These are phyloP conservation scores for Caenorhabditis sp. DNA, from an alignment of 2,888 invertebrate species.

Conservation along the genomic window DNA sequence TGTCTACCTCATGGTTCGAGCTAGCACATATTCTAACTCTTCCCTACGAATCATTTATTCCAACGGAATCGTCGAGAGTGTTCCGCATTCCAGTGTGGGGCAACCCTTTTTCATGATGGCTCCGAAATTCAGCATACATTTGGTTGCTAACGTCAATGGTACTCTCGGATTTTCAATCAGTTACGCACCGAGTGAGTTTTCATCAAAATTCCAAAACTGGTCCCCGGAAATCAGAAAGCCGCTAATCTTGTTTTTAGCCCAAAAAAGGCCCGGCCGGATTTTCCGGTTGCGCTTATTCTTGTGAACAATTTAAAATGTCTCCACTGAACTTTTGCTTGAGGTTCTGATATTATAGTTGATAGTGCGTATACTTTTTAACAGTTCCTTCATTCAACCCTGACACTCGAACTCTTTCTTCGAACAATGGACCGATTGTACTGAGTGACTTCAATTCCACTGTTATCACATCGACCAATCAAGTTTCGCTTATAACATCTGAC, in stretches of 20 bases:
- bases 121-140: background rate
- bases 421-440: background rate
- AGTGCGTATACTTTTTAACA: background rate
- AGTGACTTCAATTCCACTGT: background rate
- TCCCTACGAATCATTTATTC: background rate
- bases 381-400: background rate
- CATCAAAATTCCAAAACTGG: background rate
- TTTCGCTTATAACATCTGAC: background rate
- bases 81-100: background rate
- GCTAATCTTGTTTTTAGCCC: too few relatives aligned
- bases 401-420: background rate
- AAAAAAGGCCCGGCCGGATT: too few relatives aligned
- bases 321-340: too few relatives aligned
- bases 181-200: background rate
- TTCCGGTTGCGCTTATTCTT: too few relatives aligned
- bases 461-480: background rate
- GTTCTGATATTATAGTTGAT: too few relatives aligned
- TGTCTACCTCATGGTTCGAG: background rate
- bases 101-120: background rate
- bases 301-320: too few relatives aligned
- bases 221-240: too few relatives aligned
- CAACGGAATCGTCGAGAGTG: background rate
- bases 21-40: background rate
- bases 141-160: background rate
- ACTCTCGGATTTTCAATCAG: background rate